Percentiles rank a stretch among this genome's conserved stretches.
Evolutionary conservation across 2,113 vertebrate species (phyloP).

Genomic region (Porphyrio hochstetteri): DNA sequence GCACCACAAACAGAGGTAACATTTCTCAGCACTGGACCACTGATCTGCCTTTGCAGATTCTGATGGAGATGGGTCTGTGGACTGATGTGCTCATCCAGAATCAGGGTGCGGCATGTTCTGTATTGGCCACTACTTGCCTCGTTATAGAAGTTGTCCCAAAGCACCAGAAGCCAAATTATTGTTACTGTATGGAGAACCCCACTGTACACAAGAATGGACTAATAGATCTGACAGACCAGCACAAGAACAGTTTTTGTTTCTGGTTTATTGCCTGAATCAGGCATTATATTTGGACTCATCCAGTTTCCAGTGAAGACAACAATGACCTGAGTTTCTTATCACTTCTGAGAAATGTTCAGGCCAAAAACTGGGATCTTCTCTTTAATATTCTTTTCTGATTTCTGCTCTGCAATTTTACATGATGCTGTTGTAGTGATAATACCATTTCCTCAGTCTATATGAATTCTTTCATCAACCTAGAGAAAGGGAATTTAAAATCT

Average conservation of each 20-base stretch:
- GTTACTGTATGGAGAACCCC: not conserved
- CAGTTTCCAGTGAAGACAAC: not conserved
- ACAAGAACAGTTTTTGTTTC: not conserved
- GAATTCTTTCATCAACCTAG: not conserved
- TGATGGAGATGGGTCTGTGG: not conserved
- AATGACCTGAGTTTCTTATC: not conserved
- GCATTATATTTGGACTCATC: not conserved
- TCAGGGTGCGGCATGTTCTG: not conserved
- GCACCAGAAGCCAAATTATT: not conserved
- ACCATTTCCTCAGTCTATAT: not conserved
- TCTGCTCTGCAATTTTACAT: not conserved
- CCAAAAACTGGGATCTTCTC: not conserved
- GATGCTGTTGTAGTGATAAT: not conserved
- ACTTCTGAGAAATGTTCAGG: not conserved
- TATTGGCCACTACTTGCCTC: not conserved
- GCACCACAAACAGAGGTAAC: not conserved
- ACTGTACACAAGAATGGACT: not conserved
- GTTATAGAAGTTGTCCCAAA: not conserved
- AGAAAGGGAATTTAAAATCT: not conserved
- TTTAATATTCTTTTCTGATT: not conserved
- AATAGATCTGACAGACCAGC: not conserved
- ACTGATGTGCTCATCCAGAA: not conserved
- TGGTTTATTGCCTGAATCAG: not conserved
- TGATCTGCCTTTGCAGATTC: not conserved
- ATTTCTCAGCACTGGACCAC: not conserved